phyloP scores from a whole-genome alignment of 2,888 invertebrate species.

The Sinelater perroti region DNA sequence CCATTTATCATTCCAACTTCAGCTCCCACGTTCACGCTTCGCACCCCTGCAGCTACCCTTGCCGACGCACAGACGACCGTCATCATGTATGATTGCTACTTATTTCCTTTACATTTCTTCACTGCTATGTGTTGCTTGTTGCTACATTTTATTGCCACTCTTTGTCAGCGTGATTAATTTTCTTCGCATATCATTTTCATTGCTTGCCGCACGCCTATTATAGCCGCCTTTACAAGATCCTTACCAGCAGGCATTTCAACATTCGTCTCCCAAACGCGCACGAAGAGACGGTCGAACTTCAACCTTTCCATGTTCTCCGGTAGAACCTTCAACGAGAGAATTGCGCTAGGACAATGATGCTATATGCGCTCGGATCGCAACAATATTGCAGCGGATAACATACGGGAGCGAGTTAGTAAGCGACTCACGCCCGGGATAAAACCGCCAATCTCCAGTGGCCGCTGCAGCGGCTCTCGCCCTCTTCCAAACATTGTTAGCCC shows the following conservation, averaged over 20 bases:
- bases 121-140: slow-evolving; percentile 40
- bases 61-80: slow-evolving; percentile 40
- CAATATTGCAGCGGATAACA: slow-evolving; percentile 29
- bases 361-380: slow-evolving; percentile 26
- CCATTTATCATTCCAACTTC: slow-evolving; percentile 61
- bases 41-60: slow-evolving; percentile 34
- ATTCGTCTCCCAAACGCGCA: no score
- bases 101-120: slow-evolving; percentile 47
- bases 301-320: not conserved
- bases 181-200: not conserved
- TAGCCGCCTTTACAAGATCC: no score
- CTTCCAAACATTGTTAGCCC: slow-evolving; percentile 57
- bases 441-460: slow-evolving; percentile 58
- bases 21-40: slow-evolving; percentile 50
- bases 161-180: slow-evolving; percentile 25
- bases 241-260: no score
- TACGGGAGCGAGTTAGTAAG: slow-evolving; percentile 43
- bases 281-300: no score
- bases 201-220: not conserved
- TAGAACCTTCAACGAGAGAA: not conserved
- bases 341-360: not conserved
- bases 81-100: slow-evolving; percentile 44
- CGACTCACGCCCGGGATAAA: slow-evolving; percentile 55
- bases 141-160: slow-evolving; percentile 42
- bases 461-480: slow-evolving; percentile 50